These are phyloP conservation scores for Clarias batrachus DNA, from an alignment of 2,113 vertebrate genomes.

Conservation along the genomic window DNA sequence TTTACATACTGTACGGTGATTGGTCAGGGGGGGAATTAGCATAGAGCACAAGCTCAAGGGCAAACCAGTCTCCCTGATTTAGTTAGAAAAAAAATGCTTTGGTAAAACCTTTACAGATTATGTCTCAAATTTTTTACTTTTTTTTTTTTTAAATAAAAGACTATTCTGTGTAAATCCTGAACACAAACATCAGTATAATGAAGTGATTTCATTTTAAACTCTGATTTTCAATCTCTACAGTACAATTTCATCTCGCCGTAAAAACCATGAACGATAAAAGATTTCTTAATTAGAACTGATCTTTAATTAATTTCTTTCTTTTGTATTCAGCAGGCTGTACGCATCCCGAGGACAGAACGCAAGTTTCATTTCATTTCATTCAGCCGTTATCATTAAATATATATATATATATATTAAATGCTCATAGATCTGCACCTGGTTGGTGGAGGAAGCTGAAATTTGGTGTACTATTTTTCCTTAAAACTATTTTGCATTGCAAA, in stretches of 20 bases:
- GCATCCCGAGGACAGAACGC: neutral
- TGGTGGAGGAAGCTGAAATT: too few relatives aligned
- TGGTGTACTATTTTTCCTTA: too few relatives aligned
- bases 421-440: too few relatives aligned
- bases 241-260: too few relatives aligned
- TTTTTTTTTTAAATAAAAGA: neutral
- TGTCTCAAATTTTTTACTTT: neutral
- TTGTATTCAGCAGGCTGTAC: neutral
- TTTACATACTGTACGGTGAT: constrained; percentile 3
- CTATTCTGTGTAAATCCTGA: neutral
- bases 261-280: neutral
- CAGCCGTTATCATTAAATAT: neutral
- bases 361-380: neutral
- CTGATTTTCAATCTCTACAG: neutral
- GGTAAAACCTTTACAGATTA: neutral
- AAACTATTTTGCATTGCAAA: too few relatives aligned
- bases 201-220: neutral
- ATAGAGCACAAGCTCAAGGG: neutral
- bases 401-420: too few relatives aligned
- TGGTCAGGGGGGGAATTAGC: neutral
- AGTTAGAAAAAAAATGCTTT: neutral
- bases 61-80: neutral
- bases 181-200: neutral
- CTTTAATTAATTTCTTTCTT: neutral
- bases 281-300: neutral